phyloP scores from a whole-genome alignment of 2,888 invertebrate genomes.

The Deladenus siricidicola region DNA sequence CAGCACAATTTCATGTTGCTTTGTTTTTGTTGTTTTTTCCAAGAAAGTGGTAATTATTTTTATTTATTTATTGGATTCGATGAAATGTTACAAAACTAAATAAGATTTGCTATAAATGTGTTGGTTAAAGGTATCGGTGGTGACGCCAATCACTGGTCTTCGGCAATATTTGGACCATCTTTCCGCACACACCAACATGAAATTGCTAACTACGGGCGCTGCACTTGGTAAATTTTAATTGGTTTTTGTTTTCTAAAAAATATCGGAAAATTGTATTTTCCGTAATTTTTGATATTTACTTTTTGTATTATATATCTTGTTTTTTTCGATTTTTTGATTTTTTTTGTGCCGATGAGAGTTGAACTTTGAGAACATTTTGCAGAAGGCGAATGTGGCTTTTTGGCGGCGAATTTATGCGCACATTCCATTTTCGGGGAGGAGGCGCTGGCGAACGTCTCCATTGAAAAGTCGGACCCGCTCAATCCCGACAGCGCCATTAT shows the following conservation, averaged over 20 bases:
- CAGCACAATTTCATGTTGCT: neutral
- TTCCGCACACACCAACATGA: constrained; percentile 92
- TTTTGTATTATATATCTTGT: no score
- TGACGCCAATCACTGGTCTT: constrained; percentile 80
- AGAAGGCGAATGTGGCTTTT: constrained; percentile 89
- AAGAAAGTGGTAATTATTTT: neutral
- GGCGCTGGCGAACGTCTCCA: constrained; percentile 94
- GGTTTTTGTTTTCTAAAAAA: no score
- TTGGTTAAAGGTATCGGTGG: constrained; percentile 67
- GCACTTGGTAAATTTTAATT: constrained; percentile 60
- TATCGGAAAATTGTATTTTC: no score
- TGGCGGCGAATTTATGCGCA: constrained; percentile 99
- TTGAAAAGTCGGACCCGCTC: constrained; percentile 67
- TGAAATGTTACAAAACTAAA: neutral
- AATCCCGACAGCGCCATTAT: constrained; percentile 71
- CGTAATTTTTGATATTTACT: no score
- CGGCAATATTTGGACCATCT: constrained; percentile 85
- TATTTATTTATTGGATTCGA: neutral
- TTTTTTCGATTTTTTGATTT: no score
- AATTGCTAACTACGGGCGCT: constrained; percentile 84
- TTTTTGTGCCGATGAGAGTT: no score
- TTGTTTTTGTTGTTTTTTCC: neutral
- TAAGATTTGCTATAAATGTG: no score
- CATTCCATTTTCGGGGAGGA: constrained; percentile 77
- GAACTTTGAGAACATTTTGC: no score